Evolutionary conservation across 2,113 vertebrate species (phyloP).

Genomic region (Dipodomys spectabilis): DNA sequence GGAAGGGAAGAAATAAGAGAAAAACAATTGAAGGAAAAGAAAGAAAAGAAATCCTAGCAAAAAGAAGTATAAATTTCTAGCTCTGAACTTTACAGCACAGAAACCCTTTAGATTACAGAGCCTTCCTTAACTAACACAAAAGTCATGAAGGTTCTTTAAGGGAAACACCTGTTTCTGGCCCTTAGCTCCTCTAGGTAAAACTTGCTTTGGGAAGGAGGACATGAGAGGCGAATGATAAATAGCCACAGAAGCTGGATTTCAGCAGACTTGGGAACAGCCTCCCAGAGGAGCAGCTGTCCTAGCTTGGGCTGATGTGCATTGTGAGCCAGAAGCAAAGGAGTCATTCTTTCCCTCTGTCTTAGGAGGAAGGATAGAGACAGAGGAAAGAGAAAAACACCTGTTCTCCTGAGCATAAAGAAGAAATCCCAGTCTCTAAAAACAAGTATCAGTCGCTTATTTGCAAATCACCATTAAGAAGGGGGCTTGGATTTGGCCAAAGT

Average conservation of each 20-base stretch:
- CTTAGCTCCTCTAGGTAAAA: background rate
- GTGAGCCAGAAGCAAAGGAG: background rate
- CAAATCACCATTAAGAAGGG: background rate
- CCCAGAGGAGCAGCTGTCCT: background rate
- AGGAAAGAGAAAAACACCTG: background rate
- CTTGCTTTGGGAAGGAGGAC: background rate
- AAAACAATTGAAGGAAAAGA: too few relatives aligned
- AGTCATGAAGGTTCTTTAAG: background rate
- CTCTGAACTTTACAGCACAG: background rate
- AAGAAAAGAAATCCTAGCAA: background rate
- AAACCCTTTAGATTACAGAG: background rate
- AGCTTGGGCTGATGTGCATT: background rate
- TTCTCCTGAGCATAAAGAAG: background rate
- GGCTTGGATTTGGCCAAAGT: slow-evolving; percentile 21
- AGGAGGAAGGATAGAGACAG: background rate
- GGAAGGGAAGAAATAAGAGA: too few relatives aligned
- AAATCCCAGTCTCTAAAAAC: background rate
- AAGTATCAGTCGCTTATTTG: background rate
- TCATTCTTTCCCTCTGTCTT: background rate
- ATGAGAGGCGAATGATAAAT: background rate
- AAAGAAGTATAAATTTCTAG: background rate
- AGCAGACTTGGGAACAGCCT: background rate
- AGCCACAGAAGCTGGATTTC: background rate
- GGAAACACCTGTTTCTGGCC: background rate
- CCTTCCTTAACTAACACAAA: background rate